Conservation (phyloP, 2,888 invertebrate genomes). For the Oxystoma pomonae region DNA sequence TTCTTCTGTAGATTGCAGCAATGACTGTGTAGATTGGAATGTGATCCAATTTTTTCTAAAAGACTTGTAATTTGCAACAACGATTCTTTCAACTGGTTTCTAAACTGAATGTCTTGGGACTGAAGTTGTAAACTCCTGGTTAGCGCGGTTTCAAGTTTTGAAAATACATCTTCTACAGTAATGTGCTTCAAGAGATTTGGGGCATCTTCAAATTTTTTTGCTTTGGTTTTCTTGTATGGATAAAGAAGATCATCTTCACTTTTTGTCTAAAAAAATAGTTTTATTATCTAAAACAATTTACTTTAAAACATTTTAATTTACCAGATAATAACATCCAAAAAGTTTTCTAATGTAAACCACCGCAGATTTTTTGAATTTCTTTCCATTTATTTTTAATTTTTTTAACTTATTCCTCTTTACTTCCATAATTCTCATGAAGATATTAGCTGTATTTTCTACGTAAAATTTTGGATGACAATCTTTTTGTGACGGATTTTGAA, state of each 20-base stretch:
- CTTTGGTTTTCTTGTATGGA: background rate
- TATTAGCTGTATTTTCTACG: too few relatives aligned
- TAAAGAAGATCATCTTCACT: background rate
- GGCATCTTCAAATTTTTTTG: background rate
- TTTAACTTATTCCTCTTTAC: too few relatives aligned
- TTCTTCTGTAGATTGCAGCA: background rate
- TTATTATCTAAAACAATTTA: too few relatives aligned
- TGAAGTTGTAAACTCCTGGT: constrained; percentile 6
- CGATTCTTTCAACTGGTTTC: constrained; percentile 11
- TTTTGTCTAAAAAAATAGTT: background rate
- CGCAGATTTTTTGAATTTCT: background rate
- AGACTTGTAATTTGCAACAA: constrained; percentile 9
- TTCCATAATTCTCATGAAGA: too few relatives aligned
- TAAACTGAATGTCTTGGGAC: constrained; percentile 7
- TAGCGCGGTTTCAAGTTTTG: background rate
- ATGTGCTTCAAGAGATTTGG: background rate
- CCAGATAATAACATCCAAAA: background rate
- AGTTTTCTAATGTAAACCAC: background rate
- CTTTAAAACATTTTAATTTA: background rate
- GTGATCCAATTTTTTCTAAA: constrained; percentile 4
- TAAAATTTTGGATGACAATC: too few relatives aligned
- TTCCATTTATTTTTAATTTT: background rate
- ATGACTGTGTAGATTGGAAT: background rate
- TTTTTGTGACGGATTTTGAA: too few relatives aligned
- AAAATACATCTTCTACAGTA: background rate